Evolutionary conservation across 2,888 invertebrate genomes (phyloP), one percentile per base, ranked within the genome.

Genomic region (Andricus curvator): DNA sequence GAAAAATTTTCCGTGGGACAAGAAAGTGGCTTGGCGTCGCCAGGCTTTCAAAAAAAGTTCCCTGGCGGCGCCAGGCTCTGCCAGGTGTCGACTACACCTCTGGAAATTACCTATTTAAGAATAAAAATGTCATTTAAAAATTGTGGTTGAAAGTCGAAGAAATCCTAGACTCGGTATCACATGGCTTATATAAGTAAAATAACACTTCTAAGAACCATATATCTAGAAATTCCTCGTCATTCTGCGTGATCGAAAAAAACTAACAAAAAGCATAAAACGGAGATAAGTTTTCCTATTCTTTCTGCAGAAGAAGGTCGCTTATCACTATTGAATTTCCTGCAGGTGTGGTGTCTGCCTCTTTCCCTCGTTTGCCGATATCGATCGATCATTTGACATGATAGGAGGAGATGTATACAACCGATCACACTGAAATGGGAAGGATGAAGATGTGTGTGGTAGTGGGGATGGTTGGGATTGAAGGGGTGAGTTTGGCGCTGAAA

Each of bases 241-340:
- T 66, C 66, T n/a, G 22, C 22, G 17, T 51, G 20, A n/a, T 51
- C 20, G 51, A 51, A 51, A 51, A 51, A 51, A n/a, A 37, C 20
- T 51, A 51, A n/a, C 9, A 51, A 51, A 51, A n/a, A 51, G 51
- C n/a, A 70, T 25, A 70, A 70, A 70, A 20, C 22, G 48, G 20
- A 70, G 17, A 44, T 17, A 48, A 11, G 20, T 29, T 29, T 48
- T 29, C 48, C 29, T 29, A 51, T 74, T 74, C 56, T 56, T 74
- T 74, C 48, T 56, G n/a, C 29, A 56, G 25, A 33, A 33, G 33
- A 29, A 64, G 11, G 11, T 64, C 82, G 78, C 82, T 80, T 62
- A 20, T 56, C 82, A 84, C 84, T 85, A 87, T 87, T 85, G 84
- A 87, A 86, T 88, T 88, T 87, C 87, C 85, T 83, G 84, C 82